Base-by-base conservation (phyloP, 2,888 invertebrate species). In the Leptopterna dolabrata region DNA sequence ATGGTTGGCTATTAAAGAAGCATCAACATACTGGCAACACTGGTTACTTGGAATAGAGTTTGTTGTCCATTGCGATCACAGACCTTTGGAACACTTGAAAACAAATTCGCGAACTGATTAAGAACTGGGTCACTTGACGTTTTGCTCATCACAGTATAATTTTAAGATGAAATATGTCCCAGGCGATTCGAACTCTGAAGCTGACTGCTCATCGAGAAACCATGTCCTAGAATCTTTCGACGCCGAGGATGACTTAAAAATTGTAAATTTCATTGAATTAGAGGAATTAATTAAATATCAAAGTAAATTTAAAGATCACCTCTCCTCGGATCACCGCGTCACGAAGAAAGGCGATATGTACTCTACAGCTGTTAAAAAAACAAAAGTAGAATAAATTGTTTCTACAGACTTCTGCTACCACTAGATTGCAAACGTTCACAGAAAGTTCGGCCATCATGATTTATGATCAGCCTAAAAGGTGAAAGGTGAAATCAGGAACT, bases 151-250 rank as follows among this genome's bases (percentile, higher is more conserved):
- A 0, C 90, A 90, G 88, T 90, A 81, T 55, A 88, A 90, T 47
- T 90, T 90, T 78, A 27, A 88, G 55, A 78, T 90, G 9, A 89
- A 27, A 87, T 89, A 90, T 84, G 13, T 45, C 19, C 90, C 90
- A 86, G 90, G 90, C 27, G 88, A 87, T 63, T n/a, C 36, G 29
- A 90, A 90, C 88, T 24, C 83, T 36, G 90, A 90, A 84, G 89
- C 90, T 14, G 89, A 90, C 81, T 88, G 88, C 29, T 63, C 89
- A 2, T 89, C 89, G 7, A 88, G 89, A 82, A 90, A 89, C 41
- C 89, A 88, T n/a, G 89, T 89, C n/a, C 83, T 90, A 29, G 87
- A 89, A 55, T 13, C 88, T n/a, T 45, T 88, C 63, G 89, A 89
- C 55, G 88, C n/a, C 55, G 81, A 89, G 9, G 89, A 90, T 63